Evolutionary conservation across 2,113 vertebrate species (phyloP).

Genomic region (Machaerirhynchus nigripectus): DNA sequence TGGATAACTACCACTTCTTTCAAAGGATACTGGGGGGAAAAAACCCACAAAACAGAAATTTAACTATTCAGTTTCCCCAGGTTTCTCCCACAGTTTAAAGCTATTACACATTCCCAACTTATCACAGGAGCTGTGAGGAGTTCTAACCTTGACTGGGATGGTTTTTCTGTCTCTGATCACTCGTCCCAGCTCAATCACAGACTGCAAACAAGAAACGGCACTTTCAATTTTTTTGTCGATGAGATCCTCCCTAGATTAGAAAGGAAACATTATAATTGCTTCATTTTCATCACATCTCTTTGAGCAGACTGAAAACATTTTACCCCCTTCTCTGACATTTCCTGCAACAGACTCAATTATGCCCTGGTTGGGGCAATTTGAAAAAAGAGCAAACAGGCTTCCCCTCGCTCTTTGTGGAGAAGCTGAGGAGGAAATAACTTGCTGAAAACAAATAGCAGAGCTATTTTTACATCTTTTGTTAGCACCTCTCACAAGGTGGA

Average conservation of each 20-base stretch:
- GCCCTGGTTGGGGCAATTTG: neutral
- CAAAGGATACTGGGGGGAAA: conserved; percentile 84
- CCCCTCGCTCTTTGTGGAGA: neutral
- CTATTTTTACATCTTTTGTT: conserved; percentile 10
- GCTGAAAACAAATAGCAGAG: neutral
- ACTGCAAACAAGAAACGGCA: conserved; percentile 93
- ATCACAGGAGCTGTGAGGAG: neutral
- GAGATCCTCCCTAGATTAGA: conserved; percentile 80
- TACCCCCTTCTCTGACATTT: neutral
- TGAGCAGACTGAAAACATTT: neutral
- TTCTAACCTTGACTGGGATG: conserved; percentile 90
- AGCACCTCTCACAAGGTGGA: neutral
- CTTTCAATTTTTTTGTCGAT: conserved; percentile 93
- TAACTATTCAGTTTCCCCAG: neutral
- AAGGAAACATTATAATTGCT: neutral
- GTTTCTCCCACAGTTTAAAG: neutral
- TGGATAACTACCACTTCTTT: conserved; percentile 97
- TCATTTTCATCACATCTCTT: neutral
- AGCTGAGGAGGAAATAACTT: neutral
- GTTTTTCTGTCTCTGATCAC: conserved; percentile 96
- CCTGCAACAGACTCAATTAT: neutral
- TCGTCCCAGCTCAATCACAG: conserved; percentile 94
- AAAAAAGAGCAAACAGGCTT: neutral
- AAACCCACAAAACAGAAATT: neutral
- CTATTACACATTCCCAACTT: neutral